Evolutionary conservation across 2,113 vertebrate genomes (phyloP).

Genomic region (Chiloscyllium plagiosum): DNA sequence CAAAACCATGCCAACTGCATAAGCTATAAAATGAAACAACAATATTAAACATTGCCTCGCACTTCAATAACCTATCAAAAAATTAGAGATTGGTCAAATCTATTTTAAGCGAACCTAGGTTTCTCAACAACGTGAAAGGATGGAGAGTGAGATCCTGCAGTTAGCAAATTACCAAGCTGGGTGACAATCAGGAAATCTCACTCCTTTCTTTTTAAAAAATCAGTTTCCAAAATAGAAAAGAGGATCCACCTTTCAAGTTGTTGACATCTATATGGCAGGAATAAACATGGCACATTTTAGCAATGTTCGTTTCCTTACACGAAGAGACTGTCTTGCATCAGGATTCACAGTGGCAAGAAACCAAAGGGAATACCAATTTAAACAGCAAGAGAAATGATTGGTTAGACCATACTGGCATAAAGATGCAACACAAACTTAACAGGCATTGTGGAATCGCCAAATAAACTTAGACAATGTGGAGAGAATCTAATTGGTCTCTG

Average conservation of each 20-base stretch:
- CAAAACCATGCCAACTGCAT: conserved; percentile 77
- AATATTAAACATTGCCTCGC: not conserved
- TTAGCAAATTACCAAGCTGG: not conserved
- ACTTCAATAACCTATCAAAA: not conserved
- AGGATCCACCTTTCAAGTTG: not conserved
- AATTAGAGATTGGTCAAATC: not conserved
- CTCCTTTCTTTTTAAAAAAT: not conserved
- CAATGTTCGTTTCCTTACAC: too few species aligned
- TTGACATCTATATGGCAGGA: not conserved
- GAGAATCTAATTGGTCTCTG: too few species aligned
- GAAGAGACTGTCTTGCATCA: too few species aligned
- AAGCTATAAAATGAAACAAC: conserved; percentile 59
- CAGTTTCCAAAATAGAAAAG: not conserved
- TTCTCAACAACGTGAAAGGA: too few species aligned
- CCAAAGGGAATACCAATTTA: too few species aligned
- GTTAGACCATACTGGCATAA: too few species aligned
- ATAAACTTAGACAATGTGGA: too few species aligned
- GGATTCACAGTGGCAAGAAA: too few species aligned
- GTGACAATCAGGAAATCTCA: not conserved
- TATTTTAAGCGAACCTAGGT: not conserved
- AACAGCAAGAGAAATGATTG: too few species aligned
- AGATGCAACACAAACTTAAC: too few species aligned
- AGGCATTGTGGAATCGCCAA: too few species aligned
- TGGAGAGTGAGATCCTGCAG: too few species aligned
- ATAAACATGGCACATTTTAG: not conserved